Evolutionary conservation across 2,888 invertebrate genomes (phyloP), one percentile per base, ranked within the genome.

Genomic region (Drosophila maculinotata): DNA sequence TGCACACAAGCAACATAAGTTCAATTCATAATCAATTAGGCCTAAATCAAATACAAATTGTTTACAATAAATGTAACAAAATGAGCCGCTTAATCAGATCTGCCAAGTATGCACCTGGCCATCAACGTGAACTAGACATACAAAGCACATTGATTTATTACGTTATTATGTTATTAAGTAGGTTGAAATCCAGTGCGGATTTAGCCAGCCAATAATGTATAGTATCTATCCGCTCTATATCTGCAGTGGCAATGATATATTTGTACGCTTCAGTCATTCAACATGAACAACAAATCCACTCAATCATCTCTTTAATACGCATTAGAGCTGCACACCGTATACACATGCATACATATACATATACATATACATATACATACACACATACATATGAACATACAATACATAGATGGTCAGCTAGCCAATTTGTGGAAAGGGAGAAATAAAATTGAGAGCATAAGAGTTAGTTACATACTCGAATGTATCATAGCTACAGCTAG

Each of bases 291-390:
- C 70, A 85, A 86, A 86, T 80, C 86, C 83, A 86, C 86, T 82
- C 82, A 86, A 86, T 86, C 86, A 85, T 86, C 69, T 80, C 70
- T 69, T 67, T 80, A 85, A 80, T 85, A 67, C 70, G 59, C 73
- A 76, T 56, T 70, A 59, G 64, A 72, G 51, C 15, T 41, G n/a
- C 44, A 38, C 17, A n/a, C n/a, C 4, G 1, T 8, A 8, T 1
- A 6, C 15, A 14, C 25, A 17, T 8, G 3, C 23, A 36, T 5
- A 9, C 14, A 8, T 35, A 14, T 17, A 17, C 12, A 1, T n/a
- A 12, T 12, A 20, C 30, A 30, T 25, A 23, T 10, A 7, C 15
- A 25, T 4, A 6, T 23, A 44, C 7, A 8, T 25, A 15, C 9
- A 26, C 28, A 8, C 7, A 15, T 10, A 36, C n/a, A n/a, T n/a